Conservation (phyloP, 2,113 vertebrate species). For the Anolis carolinensis region DNA sequence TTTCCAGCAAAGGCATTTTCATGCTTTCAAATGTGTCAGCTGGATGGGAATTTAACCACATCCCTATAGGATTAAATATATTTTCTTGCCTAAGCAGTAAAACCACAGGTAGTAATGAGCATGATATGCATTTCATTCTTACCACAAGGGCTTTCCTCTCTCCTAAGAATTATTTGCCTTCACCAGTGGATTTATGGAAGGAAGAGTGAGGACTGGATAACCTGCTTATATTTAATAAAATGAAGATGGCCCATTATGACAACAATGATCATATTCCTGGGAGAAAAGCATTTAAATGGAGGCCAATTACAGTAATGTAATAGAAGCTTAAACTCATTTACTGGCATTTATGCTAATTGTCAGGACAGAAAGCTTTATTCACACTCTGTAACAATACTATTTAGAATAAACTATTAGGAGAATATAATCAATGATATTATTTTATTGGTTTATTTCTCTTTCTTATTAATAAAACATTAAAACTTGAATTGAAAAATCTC, state of each 20-base stretch:
- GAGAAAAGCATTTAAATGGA: conserved; percentile 23
- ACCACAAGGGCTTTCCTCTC: neutral
- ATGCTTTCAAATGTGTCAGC: conserved; percentile 11
- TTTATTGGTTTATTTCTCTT: neutral
- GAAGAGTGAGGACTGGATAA: neutral
- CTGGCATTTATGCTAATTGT: neutral
- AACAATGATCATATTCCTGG: conserved; percentile 1
- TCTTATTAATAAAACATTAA: no score
- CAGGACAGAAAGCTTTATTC: conserved; percentile 29
- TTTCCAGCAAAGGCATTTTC: conserved; percentile 1
- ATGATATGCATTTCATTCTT: conserved; percentile 20
- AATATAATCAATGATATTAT: neutral
- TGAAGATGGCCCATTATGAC: conserved; percentile 12
- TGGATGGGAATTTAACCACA: conserved; percentile 29
- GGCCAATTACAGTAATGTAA: conserved; percentile 22
- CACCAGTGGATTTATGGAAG: conserved; percentile 15
- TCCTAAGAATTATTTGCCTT: neutral
- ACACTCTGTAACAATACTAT: neutral
- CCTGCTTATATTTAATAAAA: conserved; percentile 20
- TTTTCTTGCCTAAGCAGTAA: conserved; percentile 19
- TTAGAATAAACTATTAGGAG: neutral
- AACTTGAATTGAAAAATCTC: no score
- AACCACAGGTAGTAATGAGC: conserved; percentile 37
- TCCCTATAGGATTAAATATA: conserved; percentile 18
- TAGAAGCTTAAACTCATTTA: conserved; percentile 10